Evolutionary conservation across 2,888 invertebrate species (phyloP), one percentile per base, ranked within the genome.

Genomic region (Andrena chrysosceles): DNA sequence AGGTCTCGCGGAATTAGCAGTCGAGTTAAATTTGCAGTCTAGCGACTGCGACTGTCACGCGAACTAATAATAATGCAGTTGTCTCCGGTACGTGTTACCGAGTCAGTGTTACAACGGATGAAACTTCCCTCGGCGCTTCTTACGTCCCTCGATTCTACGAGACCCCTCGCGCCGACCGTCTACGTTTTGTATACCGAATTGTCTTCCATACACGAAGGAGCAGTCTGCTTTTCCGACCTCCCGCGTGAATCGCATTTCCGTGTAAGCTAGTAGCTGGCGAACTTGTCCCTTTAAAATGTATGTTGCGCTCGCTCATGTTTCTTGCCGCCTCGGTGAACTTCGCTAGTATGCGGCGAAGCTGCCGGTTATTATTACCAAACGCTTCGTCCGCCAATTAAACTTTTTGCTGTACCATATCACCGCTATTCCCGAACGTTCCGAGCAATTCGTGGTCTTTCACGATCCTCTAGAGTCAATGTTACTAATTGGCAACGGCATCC

Each of bases 71-170:
- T 67, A 62, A 70, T 60, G 54, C 48, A 67, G 73, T 82, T 75
- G 67, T 66, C 54, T 74, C 56, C 49, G 35, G 73, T 56, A 29
- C 54, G 49, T 54, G 64, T 49, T 35, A 33, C 78, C 54, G 49
- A 67, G 49, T 60, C 70, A 59, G 59, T 67, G 49, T 78, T 67
- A 62, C 66, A 69, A 62, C 68, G n/a, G 49, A n/a, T 54, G 68
- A 72, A 82, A 82, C 76, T 83, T 82, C 52, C 54, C 42, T 10
- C 29, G 56, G 20, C 23, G 72, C 66, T 83, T 83, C 83, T 83
- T 82, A 77, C 73, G 13, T 54, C 33, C 20, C 56, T 49, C 29
- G 56, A 71, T 63, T 54, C 79, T 56, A 33, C 68, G 20, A 60
- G 48, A 54, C 48, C 26, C 35, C n/a, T 16, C n/a, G 73, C 29